These are phyloP conservation scores for Arctia plantaginis DNA, from an alignment of 2,888 invertebrate species.

Conservation along the genomic window DNA sequence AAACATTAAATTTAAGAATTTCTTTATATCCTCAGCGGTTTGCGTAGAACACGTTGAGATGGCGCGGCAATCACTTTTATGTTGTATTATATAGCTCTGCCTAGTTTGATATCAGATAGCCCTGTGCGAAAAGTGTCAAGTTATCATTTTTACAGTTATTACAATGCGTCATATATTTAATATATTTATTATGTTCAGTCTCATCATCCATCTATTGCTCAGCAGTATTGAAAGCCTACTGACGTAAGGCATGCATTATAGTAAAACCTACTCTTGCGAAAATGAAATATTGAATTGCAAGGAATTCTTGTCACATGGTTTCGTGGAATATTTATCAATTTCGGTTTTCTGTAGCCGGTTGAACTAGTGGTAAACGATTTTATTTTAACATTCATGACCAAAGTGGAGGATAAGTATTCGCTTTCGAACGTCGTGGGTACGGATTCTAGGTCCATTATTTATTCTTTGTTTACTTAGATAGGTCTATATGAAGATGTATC, in stretches of 20 bases:
- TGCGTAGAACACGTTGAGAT: too few species aligned
- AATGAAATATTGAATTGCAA: constrained; percentile 5
- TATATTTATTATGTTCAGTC: not conserved
- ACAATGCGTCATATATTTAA: not conserved
- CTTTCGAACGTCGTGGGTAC: not conserved
- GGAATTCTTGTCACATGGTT: not conserved
- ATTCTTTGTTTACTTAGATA: too few species aligned
- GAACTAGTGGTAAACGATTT: not conserved
- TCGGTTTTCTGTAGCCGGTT: not conserved
- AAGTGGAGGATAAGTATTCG: not conserved
- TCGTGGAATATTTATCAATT: not conserved
- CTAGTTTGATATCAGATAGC: too few species aligned
- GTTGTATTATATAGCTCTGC: too few species aligned
- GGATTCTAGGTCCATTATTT: too few species aligned
- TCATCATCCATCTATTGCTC: not conserved
- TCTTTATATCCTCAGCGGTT: too few species aligned
- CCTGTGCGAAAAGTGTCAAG: too few species aligned
- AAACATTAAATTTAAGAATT: too few species aligned
- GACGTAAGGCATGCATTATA: not conserved
- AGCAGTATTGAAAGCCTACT: not conserved
- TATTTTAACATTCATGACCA: not conserved
- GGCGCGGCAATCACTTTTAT: too few species aligned
- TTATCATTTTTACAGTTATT: too few species aligned
- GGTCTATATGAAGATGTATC: too few species aligned
- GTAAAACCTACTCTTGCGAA: not conserved